These are phyloP conservation scores for Rhogogaster chlorosoma DNA, from an alignment of 2,888 invertebrate species.

Conservation along the genomic window DNA sequence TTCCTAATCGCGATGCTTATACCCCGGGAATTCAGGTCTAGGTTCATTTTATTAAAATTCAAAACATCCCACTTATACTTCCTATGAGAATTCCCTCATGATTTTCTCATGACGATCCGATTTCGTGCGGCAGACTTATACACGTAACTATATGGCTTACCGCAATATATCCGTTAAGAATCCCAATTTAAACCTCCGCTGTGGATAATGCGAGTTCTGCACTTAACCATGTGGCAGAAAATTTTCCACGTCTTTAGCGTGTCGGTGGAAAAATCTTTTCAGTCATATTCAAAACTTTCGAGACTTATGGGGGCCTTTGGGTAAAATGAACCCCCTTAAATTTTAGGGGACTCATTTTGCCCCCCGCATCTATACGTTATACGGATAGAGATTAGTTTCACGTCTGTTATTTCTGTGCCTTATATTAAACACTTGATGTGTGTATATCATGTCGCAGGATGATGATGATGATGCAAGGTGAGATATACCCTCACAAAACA, in stretches of 20 bases:
- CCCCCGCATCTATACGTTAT: no score
- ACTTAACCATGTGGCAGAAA: background rate
- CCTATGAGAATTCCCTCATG: background rate
- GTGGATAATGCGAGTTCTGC: background rate
- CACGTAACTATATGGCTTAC: constrained; percentile 14
- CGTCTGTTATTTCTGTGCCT: background rate
- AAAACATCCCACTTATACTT: background rate
- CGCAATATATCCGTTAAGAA: constrained; percentile 43
- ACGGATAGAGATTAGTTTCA: background rate
- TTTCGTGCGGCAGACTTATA: constrained; percentile 9
- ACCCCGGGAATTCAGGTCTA: background rate
- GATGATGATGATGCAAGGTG: constrained; percentile 31
- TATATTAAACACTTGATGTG: background rate
- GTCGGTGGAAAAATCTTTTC: background rate
- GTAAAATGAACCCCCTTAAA: no score
- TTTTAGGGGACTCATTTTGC: no score
- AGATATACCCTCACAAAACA: background rate
- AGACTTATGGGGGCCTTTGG: no score
- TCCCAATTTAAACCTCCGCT: constrained; percentile 25
- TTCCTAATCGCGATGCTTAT: background rate
- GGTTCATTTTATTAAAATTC: background rate
- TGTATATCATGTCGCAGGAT: background rate
- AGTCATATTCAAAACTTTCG: background rate
- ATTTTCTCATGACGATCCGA: constrained; percentile 37
- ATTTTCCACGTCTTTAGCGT: background rate